These are phyloP conservation scores for Psammodynastes pulverulentus DNA, from an alignment of 2,113 vertebrate genomes.

Conservation along the genomic window DNA sequence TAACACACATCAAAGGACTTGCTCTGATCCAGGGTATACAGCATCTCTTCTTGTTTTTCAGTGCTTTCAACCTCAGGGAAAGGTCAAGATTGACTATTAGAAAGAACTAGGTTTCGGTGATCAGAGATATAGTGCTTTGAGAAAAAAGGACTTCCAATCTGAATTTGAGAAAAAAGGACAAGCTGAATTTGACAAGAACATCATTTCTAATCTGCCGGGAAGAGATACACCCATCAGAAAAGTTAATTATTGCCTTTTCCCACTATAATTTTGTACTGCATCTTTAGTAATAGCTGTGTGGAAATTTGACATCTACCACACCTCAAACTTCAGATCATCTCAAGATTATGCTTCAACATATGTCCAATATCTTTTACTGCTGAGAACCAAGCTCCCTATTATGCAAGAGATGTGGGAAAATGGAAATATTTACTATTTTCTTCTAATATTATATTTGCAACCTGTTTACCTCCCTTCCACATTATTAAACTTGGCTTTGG, in stretches of 20 bases:
- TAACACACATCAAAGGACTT: not conserved
- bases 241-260: not conserved
- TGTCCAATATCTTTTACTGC: not conserved
- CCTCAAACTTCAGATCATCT: not conserved
- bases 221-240: not conserved
- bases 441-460: not conserved
- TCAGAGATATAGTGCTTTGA: not conserved
- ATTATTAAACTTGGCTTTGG: not conserved
- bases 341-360: not conserved
- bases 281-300: not conserved
- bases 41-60: not conserved
- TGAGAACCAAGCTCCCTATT: not conserved
- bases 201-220: not conserved
- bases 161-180: not conserved
- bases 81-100: not conserved
- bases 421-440: not conserved
- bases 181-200: not conserved
- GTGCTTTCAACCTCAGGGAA: not conserved
- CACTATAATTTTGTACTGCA: not conserved
- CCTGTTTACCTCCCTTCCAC: not conserved
- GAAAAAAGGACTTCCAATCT: not conserved
- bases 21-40: not conserved
- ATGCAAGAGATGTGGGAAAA: not conserved
- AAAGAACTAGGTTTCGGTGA: not conserved
- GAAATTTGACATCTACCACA: not conserved